phyloP scores from a whole-genome alignment of 2,113 vertebrate species.

The Neoarius graeffei region DNA sequence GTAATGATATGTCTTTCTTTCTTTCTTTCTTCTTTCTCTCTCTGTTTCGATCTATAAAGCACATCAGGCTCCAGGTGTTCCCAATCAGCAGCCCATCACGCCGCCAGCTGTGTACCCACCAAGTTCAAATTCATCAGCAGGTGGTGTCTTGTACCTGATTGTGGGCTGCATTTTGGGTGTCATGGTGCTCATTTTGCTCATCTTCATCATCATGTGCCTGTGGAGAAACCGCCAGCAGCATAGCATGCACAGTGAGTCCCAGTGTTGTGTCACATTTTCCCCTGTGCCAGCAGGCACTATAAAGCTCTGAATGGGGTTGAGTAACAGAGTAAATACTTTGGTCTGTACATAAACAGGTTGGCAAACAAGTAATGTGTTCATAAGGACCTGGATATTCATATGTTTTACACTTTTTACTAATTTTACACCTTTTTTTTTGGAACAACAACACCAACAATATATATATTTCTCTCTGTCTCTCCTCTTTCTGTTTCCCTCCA shows the following conservation, averaged over 20 bases:
- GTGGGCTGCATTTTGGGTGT: constrained; percentile 88
- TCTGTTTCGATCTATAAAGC: constrained; percentile 64
- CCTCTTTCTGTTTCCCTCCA: neutral
- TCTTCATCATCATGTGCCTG: constrained; percentile 93
- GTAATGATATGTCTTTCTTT: neutral
- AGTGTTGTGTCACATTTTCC: neutral
- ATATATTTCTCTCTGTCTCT: neutral
- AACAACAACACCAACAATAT: neutral
- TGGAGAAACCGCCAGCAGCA: constrained; percentile 92
- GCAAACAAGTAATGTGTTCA: neutral
- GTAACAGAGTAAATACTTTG: constrained; percentile 45
- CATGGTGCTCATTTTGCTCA: constrained; percentile 93
- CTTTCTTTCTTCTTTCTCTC: neutral
- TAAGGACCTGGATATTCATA: neutral
- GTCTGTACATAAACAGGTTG: constrained; percentile 27
- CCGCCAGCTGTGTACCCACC: constrained; percentile 71
- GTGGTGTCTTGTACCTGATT: constrained; percentile 87
- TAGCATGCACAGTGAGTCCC: constrained; percentile 85
- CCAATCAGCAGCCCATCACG: constrained; percentile 77
- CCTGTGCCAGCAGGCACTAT: neutral
- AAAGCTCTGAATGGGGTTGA: constrained; percentile 44
- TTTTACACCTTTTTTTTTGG: neutral
- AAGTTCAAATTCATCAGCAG: constrained; percentile 67
- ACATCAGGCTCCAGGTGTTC: constrained; percentile 76
- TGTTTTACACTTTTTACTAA: too few species aligned